Percentiles rank a stretch among this genome's conserved stretches.
Evolutionary conservation across 2,113 vertebrate species (phyloP).

Genomic region (Diadophis punctatus): DNA sequence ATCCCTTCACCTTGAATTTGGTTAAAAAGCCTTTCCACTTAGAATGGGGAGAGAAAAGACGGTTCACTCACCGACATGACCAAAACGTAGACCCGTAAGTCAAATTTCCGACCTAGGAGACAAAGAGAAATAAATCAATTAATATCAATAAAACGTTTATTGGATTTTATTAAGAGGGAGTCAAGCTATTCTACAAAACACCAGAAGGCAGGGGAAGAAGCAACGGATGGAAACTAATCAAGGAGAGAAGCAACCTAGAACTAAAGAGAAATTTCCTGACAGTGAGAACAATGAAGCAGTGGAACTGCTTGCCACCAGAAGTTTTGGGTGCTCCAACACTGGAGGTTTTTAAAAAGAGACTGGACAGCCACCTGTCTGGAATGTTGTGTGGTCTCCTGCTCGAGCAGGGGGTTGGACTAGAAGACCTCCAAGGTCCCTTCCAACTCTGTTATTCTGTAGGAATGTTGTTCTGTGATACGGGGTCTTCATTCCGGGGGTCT

Average conservation of each 20-base stretch:
- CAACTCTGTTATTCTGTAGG: not conserved
- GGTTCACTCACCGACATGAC: constrained; percentile 75
- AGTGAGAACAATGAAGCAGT: too few relatives aligned
- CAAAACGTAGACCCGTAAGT: constrained; percentile 82
- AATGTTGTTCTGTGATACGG: not conserved
- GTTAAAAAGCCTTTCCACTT: not conserved
- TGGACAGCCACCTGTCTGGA: too few relatives aligned
- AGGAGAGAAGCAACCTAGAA: too few relatives aligned
- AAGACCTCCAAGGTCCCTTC: not conserved
- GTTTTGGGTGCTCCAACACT: too few relatives aligned
- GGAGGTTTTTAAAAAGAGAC: too few relatives aligned
- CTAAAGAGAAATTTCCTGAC: too few relatives aligned
- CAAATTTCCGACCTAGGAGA: constrained; percentile 80
- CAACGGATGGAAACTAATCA: too few relatives aligned
- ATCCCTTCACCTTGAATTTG: not conserved
- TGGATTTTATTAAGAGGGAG: too few relatives aligned
- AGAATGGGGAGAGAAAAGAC: not conserved
- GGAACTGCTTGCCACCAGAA: too few relatives aligned
- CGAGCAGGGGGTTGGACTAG: not conserved
- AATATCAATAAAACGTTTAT: too few relatives aligned
- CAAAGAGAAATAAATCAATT: constrained; percentile 8
- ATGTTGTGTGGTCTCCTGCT: not conserved
- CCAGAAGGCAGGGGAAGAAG: too few relatives aligned
- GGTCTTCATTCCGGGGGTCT: not conserved
- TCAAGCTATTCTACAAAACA: too few relatives aligned